These are phyloP conservation scores for Odocoileus virginianus DNA, from an alignment of 2,113 vertebrate genomes.

Conservation along the genomic window DNA sequence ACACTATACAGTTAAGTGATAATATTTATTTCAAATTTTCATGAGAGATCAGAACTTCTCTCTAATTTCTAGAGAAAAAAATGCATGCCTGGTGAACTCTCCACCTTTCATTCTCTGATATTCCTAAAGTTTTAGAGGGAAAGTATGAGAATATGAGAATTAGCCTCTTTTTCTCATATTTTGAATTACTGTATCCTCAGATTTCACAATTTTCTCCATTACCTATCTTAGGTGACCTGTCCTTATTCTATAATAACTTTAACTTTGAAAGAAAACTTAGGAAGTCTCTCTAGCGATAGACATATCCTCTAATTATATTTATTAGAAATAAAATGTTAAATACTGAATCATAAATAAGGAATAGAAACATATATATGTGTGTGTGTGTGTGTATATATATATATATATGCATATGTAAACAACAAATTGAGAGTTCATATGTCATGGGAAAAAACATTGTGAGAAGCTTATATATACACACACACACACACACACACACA, in stretches of 20 bases:
- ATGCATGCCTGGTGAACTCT: neutral
- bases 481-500: too few species aligned
- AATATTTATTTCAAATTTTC: neutral
- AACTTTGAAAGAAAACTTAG: neutral
- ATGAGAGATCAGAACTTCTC: neutral
- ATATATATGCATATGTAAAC: neutral
- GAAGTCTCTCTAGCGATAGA: neutral
- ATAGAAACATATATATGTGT: neutral
- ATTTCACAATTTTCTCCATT: neutral
- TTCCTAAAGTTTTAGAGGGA: neutral
- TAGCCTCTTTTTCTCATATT: neutral
- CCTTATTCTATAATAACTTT: neutral
- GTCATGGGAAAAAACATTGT: neutral
- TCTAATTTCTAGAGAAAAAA: neutral
- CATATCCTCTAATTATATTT: neutral
- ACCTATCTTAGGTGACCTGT: neutral
- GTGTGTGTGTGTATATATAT: accelerated
- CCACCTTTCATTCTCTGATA: neutral
- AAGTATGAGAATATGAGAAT: neutral
- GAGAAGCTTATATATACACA: neutral
- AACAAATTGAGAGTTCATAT: neutral
- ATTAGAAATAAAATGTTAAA: neutral
- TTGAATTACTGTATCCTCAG: neutral
- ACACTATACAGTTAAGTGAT: neutral
- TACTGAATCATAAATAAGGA: neutral